phyloP scores from a whole-genome alignment of 1,140 invertebrate genomes.

The Cydia fagiglandana region DNA sequence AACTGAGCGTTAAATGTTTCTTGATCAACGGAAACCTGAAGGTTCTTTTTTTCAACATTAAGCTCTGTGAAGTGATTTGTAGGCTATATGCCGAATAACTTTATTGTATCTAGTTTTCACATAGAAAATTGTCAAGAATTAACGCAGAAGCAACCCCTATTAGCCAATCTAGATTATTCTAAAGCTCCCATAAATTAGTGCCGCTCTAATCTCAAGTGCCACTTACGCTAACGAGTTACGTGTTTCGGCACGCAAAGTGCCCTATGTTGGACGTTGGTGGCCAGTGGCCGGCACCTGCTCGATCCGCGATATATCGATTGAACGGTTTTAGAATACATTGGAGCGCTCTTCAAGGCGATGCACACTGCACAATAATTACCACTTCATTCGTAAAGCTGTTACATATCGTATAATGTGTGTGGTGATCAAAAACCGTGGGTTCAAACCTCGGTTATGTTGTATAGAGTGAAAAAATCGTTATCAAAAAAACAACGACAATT shows the following conservation, averaged over 20 bases:
- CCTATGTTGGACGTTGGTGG: background rate
- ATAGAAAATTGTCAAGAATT: too few species aligned
- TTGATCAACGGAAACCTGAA: too few species aligned
- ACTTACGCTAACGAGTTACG: slow-evolving; percentile 12
- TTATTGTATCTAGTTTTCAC: too few species aligned
- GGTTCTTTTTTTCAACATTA: too few species aligned
- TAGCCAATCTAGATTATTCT: background rate
- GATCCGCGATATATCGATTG: background rate
- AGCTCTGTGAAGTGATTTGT: too few species aligned
- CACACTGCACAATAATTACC: background rate
- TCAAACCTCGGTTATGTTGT: too few species aligned
- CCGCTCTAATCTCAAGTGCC: background rate
- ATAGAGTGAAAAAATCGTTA: too few species aligned
- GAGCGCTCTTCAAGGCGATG: background rate
- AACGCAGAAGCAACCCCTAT: background rate
- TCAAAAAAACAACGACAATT: too few species aligned
- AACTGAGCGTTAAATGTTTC: too few species aligned
- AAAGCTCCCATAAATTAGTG: slow-evolving; percentile 4
- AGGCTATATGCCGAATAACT: too few species aligned
- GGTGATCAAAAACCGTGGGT: too few species aligned
- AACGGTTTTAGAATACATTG: background rate
- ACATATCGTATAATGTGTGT: background rate
- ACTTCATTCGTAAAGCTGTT: background rate
- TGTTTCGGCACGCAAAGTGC: slow-evolving; percentile 11
- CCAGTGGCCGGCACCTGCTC: background rate